Conservation (phyloP, 2,797 vertebrate genomes). For the Macropodus opercularis region DNA sequence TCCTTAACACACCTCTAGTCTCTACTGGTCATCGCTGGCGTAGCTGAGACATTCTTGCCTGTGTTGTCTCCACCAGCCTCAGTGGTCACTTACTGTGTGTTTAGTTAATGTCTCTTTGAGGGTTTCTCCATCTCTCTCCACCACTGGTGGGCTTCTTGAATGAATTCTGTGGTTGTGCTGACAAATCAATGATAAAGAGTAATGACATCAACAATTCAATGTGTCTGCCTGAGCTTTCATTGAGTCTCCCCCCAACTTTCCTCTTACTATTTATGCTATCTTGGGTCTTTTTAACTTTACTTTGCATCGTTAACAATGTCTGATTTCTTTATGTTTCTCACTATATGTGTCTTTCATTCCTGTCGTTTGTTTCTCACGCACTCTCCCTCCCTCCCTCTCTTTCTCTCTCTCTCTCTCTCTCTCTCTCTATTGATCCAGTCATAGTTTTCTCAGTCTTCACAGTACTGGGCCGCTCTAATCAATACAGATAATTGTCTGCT, state of each 20-base stretch:
- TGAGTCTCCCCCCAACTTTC: constrained; percentile 35
- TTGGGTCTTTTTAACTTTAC: constrained; percentile 47
- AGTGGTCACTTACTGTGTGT: constrained; percentile 32
- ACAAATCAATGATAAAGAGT: constrained; percentile 80
- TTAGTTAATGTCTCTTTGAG: constrained; percentile 37
- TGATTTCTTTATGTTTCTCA: constrained; percentile 63
- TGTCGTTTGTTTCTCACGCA: constrained; percentile 67
- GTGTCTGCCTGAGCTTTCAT: constrained; percentile 63
- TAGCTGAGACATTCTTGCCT: neutral
- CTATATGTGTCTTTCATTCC: constrained; percentile 66
- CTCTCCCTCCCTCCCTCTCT: constrained; percentile 66
- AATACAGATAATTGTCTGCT: constrained; percentile 89
- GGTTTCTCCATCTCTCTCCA: constrained; percentile 22
- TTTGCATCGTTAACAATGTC: constrained; percentile 57
- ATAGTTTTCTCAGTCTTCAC: constrained; percentile 87
- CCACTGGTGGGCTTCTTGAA: constrained; percentile 64
- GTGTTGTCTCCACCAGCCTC: constrained; percentile 14
- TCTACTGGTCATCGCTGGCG: neutral
- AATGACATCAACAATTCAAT: constrained; percentile 75
- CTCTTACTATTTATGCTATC: constrained; percentile 43
- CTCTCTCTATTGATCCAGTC: constrained; percentile 85
- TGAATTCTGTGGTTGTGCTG: constrained; percentile 73
- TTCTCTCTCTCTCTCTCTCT: constrained; percentile 47
- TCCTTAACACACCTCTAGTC: neutral
- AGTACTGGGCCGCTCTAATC: constrained; percentile 84